Conservation (phyloP, 2,113 vertebrate species). For the Periophthalmus modestus region DNA sequence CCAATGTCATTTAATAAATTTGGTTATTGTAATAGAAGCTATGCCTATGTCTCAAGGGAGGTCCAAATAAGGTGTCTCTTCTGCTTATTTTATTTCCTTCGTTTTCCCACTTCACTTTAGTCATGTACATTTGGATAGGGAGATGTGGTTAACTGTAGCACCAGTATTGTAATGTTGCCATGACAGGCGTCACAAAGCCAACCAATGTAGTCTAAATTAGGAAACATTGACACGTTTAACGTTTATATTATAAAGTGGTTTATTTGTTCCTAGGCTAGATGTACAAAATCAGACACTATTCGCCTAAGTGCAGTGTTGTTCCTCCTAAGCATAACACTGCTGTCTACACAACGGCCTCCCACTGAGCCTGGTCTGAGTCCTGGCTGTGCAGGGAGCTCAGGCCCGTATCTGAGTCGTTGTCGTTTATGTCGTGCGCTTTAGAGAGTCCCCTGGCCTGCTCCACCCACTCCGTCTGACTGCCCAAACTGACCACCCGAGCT, state of each 20-base stretch:
- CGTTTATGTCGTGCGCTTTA: slow-evolving; percentile 80
- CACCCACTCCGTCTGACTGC: slow-evolving; percentile 75
- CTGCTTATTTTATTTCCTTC: not conserved
- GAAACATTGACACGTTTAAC: too few relatives aligned
- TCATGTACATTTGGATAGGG: too few relatives aligned
- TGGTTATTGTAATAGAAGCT: not conserved
- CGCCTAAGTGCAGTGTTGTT: too few relatives aligned
- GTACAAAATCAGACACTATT: too few relatives aligned
- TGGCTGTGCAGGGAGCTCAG: slow-evolving; percentile 96
- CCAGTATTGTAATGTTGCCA: too few relatives aligned
- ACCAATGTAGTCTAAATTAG: too few relatives aligned
- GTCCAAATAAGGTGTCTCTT: not conserved
- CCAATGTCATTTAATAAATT: not conserved
- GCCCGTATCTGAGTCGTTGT: slow-evolving; percentile 95
- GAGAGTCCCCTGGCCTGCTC: slow-evolving; percentile 82
- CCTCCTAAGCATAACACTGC: not conserved
- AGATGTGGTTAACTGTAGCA: too few relatives aligned
- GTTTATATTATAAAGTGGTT: too few relatives aligned
- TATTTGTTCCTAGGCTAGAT: too few relatives aligned
- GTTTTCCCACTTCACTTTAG: not conserved
- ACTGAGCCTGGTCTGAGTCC: slow-evolving; percentile 87
- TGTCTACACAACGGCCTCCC: slow-evolving; percentile 88
- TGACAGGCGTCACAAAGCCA: too few relatives aligned
- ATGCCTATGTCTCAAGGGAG: not conserved
- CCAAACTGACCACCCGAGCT: slow-evolving; percentile 24